Evolutionary conservation across 2,113 vertebrate species (phyloP), one percentile per base, ranked within the genome.

Genomic region (Phylloscopus trochiloides): DNA sequence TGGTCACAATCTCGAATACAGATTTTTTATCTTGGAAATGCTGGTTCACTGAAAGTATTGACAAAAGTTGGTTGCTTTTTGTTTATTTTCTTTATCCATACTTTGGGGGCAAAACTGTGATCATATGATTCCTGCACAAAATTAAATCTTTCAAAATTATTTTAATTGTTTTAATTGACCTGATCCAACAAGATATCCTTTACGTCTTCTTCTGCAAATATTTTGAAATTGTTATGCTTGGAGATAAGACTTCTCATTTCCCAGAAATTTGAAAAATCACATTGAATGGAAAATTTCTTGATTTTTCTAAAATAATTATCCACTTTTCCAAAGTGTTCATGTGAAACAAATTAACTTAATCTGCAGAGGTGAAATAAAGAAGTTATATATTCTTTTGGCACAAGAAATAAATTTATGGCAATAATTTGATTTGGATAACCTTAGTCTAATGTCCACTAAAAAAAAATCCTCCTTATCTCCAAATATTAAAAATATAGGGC

Each of bases 61-160:
- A 47, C 6, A 61, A 17, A n/a, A 70, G 4, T 13, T 0, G 0
- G 1, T 54, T 74, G 0, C 0, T 74, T 40, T n/a, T 38, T 48
- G 2, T 22, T 66, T 45, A 19, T 90, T 66, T 75, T 21, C 6
- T 65, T 36, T 62, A 62, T 50, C 9, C 13, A 3, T 34, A 14
- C 2, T 61, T 52, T 66, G 7, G 1, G 10, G 5, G 19, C 0
- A 66, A 87, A 91, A 62, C 1, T 45, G 7, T 57, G 29, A 66
- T 2, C 5, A 13, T 68, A 32, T n/a, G 8, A 54, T 50, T 62
- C 3, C 29, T 78, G 6, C 6, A 36, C 1, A 1, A 73, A 77
- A 50, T 36, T 0, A 32, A 80, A 28, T 17, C 2, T 70, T 62
- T 81, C 10, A 58, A 62, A 70, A 61, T 45, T 12, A 29, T 47